phyloP scores from a whole-genome alignment of 1,140 invertebrate genomes.

The Xylocopa sonorina region DNA sequence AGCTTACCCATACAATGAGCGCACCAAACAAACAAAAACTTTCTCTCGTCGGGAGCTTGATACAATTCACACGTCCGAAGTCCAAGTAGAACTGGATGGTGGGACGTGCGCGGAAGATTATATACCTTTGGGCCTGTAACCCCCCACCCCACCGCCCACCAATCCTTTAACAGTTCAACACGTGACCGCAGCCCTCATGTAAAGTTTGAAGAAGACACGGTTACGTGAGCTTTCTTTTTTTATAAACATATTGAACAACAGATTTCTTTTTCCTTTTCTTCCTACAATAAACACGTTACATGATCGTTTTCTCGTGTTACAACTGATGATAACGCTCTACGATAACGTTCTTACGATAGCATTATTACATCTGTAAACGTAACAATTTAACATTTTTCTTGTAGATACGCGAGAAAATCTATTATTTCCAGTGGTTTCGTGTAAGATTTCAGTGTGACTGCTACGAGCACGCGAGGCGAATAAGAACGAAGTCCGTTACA shows the following conservation, averaged over 20 bases:
- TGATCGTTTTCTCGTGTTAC: background rate
- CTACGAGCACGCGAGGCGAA: background rate
- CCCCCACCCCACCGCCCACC: background rate
- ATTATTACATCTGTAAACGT: no score
- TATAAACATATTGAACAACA: conserved; percentile 15
- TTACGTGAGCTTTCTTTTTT: background rate
- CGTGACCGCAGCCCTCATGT: conserved; percentile 50
- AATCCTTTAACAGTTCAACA: conserved; percentile 43
- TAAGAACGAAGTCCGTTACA: background rate
- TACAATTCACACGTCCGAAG: conserved; percentile 71
- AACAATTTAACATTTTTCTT: no score
- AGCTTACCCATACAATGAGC: conserved; percentile 82
- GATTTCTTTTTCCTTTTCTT: background rate
- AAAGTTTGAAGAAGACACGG: conserved; percentile 39
- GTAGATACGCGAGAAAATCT: accelerated
- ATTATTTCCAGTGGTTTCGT: background rate
- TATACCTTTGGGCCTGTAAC: conserved; percentile 50
- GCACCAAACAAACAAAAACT: conserved; percentile 82
- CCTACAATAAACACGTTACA: background rate
- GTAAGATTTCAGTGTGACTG: background rate
- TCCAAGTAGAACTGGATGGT: conserved; percentile 72
- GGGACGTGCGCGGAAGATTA: conserved; percentile 57
- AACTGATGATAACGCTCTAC: background rate
- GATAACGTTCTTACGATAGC: background rate
- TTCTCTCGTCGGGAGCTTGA: conserved; percentile 67